A percentile compares a stretch with the other conserved stretches of the same genome.
Evolutionary conservation across 2,797 vertebrate genomes (phyloP).

Genomic region (Cygnus olor): DNA sequence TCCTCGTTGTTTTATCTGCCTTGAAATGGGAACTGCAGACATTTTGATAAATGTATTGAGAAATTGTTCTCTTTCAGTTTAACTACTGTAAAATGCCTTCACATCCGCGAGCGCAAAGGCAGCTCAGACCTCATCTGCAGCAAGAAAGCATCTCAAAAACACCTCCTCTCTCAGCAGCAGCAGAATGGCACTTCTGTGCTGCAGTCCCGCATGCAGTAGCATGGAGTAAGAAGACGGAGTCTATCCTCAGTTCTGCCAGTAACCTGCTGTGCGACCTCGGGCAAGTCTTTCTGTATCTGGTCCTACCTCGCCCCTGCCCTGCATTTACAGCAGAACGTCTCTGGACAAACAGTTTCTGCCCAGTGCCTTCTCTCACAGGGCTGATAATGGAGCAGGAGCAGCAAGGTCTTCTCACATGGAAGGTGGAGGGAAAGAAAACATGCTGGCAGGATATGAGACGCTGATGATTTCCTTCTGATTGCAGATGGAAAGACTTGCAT

Average conservation of each 20-base stretch:
- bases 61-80: conserved; percentile 2
- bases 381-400: rapidly evolving
- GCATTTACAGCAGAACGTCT: rapidly evolving
- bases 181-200: background rate
- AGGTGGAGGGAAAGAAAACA: background rate
- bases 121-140: background rate
- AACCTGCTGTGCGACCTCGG: background rate
- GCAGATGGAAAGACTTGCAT: background rate
- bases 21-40: background rate
- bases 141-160: background rate
- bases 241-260: background rate
- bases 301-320: background rate
- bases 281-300: background rate
- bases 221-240: background rate
- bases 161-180: background rate
- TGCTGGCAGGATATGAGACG: background rate
- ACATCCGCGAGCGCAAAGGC: background rate
- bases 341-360: background rate
- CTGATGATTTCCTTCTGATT: background rate
- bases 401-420: rapidly evolving
- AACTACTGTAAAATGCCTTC: conserved; percentile 13
- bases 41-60: conserved; percentile 48
- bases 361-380: background rate
- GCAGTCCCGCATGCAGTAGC: rapidly evolving
- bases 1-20: conserved; percentile 21